Percentiles rank a stretch among this genome's conserved stretches.
Conservation (phyloP, 2,797 vertebrate genomes). For the Microctenopoma steveboyesi region DNA sequence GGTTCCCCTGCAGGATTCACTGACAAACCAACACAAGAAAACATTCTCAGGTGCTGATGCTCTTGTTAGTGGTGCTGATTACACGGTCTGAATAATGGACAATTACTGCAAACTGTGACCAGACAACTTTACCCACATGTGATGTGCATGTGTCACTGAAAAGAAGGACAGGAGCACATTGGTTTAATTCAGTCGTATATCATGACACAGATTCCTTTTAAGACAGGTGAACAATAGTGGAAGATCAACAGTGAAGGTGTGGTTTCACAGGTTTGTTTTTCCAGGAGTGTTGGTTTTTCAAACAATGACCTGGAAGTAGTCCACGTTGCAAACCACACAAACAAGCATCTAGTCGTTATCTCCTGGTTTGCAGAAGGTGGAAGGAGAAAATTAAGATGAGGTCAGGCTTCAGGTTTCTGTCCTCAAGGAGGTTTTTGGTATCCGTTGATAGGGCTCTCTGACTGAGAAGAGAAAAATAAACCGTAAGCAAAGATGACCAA, state of each 20-base stretch:
- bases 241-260: constrained; percentile 13
- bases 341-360: constrained; percentile 40
- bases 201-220: constrained; percentile 15
- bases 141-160: constrained; percentile 54
- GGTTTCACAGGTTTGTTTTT: constrained; percentile 42
- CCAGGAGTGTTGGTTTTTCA: constrained; percentile 15
- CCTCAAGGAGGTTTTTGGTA: constrained; percentile 79
- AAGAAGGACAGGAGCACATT: constrained; percentile 8
- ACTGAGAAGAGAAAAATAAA: constrained; percentile 73
- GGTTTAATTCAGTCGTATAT: constrained; percentile 44
- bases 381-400: constrained; percentile 39
- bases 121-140: constrained; percentile 37
- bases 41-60: constrained; percentile 71
- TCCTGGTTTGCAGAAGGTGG: constrained; percentile 49
- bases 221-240: constrained; percentile 50
- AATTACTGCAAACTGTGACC: constrained; percentile 57
- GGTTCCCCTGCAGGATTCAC: constrained; percentile 39
- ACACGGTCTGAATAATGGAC: constrained; percentile 54
- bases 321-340: constrained; percentile 32
- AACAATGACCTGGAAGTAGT: constrained; percentile 48
- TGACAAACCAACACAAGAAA: constrained; percentile 57
- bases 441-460: constrained; percentile 54
- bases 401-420: constrained; percentile 39
- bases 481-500: constrained; percentile 52
- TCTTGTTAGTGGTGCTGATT: constrained; percentile 58